Percentiles rank a stretch among this genome's conserved stretches.
Evolutionary conservation across 2,113 vertebrate species (phyloP).

Genomic region (Hydropotes inermis): DNA sequence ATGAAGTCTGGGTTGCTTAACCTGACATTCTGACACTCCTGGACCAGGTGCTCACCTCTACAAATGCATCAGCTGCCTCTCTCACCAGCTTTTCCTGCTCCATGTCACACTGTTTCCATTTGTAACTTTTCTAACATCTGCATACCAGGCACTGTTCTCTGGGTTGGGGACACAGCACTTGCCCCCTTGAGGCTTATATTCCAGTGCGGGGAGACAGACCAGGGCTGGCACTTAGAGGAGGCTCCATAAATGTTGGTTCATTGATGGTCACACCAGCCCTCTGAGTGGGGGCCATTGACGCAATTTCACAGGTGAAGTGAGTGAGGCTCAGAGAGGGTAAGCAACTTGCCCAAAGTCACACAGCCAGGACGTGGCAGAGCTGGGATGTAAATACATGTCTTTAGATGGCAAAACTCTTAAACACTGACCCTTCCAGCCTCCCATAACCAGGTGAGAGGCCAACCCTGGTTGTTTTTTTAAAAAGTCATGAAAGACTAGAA

Average conservation of each 20-base stretch:
- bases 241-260: background rate
- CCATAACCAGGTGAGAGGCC: background rate
- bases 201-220: background rate
- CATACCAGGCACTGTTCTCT: too few relatives aligned
- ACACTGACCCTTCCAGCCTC: background rate
- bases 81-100: background rate
- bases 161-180: background rate
- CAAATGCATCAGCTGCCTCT: accelerated
- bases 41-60: background rate
- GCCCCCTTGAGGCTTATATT: background rate
- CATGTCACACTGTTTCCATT: too few relatives aligned
- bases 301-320: background rate
- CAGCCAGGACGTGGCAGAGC: background rate
- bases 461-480: background rate
- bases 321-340: background rate
- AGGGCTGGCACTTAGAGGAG: background rate
- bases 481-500: too few relatives aligned
- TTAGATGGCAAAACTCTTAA: too few relatives aligned
- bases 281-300: background rate
- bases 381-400: background rate
- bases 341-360: background rate
- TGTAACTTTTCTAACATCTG: background rate
- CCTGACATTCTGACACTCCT: background rate
- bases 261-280: background rate
- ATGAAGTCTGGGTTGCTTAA: background rate